A percentile compares a stretch with the other conserved stretches of the same genome.
These are phyloP conservation scores for Synergus japonicus DNA, from an alignment of 2,888 invertebrate genomes.

Conservation along the genomic window DNA sequence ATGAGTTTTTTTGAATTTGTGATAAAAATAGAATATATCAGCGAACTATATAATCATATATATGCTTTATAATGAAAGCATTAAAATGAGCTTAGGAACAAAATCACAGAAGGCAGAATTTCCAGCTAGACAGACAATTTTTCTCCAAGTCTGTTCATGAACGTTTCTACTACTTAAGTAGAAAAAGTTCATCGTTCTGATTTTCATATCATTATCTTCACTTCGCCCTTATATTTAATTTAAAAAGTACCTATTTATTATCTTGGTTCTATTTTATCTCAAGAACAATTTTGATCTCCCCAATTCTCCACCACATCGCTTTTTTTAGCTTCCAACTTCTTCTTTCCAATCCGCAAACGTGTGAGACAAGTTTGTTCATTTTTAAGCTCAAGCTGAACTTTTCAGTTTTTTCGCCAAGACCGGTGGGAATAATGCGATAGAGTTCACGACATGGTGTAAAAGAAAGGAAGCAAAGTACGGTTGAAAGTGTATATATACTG, in stretches of 20 bases:
- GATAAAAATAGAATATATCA: too few species aligned
- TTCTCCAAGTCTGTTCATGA: neutral
- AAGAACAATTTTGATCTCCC: too few species aligned
- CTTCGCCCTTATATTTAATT: too few species aligned
- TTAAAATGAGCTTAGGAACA: neutral
- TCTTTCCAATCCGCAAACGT: neutral
- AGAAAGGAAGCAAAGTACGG: slow-evolving; percentile 36
- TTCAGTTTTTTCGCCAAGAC: slow-evolving; percentile 10
- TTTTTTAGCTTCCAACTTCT: neutral
- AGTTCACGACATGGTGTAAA: slow-evolving; percentile 33
- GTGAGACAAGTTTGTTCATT: slow-evolving; percentile 13
- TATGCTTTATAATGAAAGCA: too few species aligned
- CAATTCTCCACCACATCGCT: neutral
- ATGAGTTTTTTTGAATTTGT: too few species aligned
- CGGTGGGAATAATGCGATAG: slow-evolving; percentile 35
- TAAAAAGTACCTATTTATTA: too few species aligned
- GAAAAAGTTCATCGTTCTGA: neutral
- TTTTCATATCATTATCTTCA: too few species aligned
- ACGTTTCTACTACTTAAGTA: too few species aligned
- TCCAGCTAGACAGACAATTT: neutral
- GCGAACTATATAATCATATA: too few species aligned
- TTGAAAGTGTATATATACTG: slow-evolving; percentile 32
- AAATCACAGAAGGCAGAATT: neutral
- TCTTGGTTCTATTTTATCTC: too few species aligned
- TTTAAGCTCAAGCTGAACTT: slow-evolving; percentile 27